Percentiles rank a stretch among this genome's conserved stretches.
These are phyloP conservation scores for Mormyrus lacerda DNA, from an alignment of 2,113 vertebrate species.

Conservation along the genomic window DNA sequence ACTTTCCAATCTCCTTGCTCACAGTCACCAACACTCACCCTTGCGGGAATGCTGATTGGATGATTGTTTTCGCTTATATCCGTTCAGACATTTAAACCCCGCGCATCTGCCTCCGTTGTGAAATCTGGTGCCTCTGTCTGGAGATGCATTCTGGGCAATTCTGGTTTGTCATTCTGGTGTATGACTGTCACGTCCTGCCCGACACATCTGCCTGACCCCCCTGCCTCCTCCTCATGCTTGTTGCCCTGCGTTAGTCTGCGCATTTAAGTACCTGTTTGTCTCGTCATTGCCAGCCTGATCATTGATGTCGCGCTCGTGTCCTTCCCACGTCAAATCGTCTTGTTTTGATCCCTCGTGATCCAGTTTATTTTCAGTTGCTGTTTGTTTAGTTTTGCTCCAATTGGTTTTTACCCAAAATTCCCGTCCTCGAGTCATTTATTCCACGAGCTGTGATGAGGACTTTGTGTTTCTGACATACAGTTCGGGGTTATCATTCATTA, in stretches of 20 bases:
- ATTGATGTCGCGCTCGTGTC: no score
- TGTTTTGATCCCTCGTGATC: no score
- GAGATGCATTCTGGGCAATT: neutral
- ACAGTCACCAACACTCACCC: neutral
- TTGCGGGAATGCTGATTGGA: neutral
- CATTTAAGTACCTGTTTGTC: neutral
- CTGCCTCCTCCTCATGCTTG: neutral
- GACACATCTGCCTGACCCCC: neutral
- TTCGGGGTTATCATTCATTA: neutral
- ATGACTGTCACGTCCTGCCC: neutral
- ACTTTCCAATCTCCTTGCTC: neutral
- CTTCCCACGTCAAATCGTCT: no score
- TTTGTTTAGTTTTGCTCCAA: no score
- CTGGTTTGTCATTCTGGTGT: neutral
- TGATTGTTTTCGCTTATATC: neutral
- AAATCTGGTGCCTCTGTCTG: neutral
- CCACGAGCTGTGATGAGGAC: no score
- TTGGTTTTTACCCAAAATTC: no score
- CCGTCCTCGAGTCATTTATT: no score
- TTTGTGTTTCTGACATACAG: neutral
- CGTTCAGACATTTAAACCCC: neutral
- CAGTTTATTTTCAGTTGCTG: no score
- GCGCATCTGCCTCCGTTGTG: neutral
- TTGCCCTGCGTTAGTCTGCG: neutral
- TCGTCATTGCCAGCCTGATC: no score